Conservation (phyloP, 2,113 vertebrate genomes). For the Neolamprologus brichardi region DNA sequence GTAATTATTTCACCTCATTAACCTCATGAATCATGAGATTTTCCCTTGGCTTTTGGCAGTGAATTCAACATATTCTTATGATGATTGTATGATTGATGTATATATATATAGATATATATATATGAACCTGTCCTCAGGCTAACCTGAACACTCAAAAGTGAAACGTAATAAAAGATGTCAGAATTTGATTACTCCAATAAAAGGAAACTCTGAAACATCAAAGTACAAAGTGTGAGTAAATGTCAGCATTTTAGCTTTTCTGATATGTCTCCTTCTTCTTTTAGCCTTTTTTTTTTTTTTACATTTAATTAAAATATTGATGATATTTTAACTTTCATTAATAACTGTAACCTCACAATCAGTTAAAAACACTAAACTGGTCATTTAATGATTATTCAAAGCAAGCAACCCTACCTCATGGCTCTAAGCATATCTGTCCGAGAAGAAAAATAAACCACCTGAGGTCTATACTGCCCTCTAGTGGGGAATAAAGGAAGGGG, state of each 20-base stretch:
- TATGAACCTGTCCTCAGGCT: not conserved
- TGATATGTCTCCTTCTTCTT: not conserved
- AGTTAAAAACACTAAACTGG: not conserved
- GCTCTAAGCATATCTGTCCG: not conserved
- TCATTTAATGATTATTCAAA: not conserved
- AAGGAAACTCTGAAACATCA: not conserved
- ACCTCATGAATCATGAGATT: not conserved
- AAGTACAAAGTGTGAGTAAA: not conserved
- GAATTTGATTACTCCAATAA: not conserved
- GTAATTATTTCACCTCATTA: not conserved
- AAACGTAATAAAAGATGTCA: not conserved
- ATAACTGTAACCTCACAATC: not conserved
- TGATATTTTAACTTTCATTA: not conserved
- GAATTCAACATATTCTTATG: not conserved
- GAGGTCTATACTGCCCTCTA: conserved; percentile 1
- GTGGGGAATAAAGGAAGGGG: not conserved
- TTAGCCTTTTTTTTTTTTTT: not conserved
- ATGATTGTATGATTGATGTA: not conserved
- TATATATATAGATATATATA: not conserved
- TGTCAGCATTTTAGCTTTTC: not conserved
- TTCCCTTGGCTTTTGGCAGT: not conserved
- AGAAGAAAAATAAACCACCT: not conserved
- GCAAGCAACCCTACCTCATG: not conserved
- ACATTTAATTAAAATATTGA: not conserved
- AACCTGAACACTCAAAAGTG: not conserved